Evolutionary conservation across 2,888 invertebrate genomes (phyloP).

Genomic region (Drosophila meridionalis): DNA sequence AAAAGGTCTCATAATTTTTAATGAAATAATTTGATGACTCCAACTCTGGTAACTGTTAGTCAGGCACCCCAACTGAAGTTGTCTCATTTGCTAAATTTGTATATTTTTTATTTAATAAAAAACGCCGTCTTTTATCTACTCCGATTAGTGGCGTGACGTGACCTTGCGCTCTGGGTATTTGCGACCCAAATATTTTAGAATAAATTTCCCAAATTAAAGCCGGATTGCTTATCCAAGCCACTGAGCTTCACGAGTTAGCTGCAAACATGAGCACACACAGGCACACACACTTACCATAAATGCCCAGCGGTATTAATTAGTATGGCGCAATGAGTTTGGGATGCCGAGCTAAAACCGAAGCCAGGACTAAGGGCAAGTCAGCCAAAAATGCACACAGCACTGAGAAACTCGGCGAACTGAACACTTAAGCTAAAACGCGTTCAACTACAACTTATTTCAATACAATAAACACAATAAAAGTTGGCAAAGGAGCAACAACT

Average conservation of each 20-base stretch:
- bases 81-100: not conserved
- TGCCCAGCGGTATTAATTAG: slow-evolving; percentile 76
- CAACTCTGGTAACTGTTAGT: not conserved
- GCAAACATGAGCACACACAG: slow-evolving; percentile 54
- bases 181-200: slow-evolving; percentile 75
- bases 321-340: slow-evolving; percentile 48
- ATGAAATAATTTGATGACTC: not conserved
- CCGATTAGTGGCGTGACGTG: slow-evolving; percentile 28
- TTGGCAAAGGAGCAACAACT: slow-evolving; percentile 17
- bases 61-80: not conserved
- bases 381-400: slow-evolving; percentile 12
- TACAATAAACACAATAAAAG: slow-evolving; percentile 48
- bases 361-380: slow-evolving; percentile 4
- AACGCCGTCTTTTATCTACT: slow-evolving; percentile 35
- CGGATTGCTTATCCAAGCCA: slow-evolving; percentile 75
- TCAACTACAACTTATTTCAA: slow-evolving; percentile 63
- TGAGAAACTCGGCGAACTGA: slow-evolving; percentile 34
- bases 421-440: slow-evolving; percentile 31
- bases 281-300: slow-evolving; percentile 25
- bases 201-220: slow-evolving; percentile 79
- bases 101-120: slow-evolving; percentile 11
- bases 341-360: not conserved
- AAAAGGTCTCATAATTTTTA: not conserved
- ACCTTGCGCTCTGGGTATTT: slow-evolving; percentile 52
- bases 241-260: slow-evolving; percentile 71